Percentiles rank a stretch among this genome's conserved stretches.
These are phyloP conservation scores for Pandemis corylana DNA, from an alignment of 2,888 invertebrate species.

Conservation along the genomic window DNA sequence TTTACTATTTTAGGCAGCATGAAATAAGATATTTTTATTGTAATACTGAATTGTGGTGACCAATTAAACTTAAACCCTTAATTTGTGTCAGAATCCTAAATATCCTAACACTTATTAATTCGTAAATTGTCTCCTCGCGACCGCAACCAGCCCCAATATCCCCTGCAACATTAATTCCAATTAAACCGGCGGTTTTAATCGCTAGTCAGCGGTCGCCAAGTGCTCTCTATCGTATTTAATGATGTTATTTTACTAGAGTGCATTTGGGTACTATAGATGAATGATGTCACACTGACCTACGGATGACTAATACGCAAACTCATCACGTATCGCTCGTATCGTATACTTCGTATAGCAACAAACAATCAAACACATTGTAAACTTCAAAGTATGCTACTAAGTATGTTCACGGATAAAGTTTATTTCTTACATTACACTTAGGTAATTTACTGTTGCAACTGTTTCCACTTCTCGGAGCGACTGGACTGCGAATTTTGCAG, in stretches of 20 bases:
- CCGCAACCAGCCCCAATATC: constrained; percentile 20
- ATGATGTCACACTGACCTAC: constrained; percentile 52
- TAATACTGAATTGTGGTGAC: too few relatives aligned
- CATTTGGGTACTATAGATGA: constrained; percentile 50
- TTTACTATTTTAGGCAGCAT: too few relatives aligned
- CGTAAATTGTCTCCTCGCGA: constrained; percentile 22
- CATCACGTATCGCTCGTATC: background rate
- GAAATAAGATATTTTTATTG: too few relatives aligned
- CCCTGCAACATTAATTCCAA: constrained; percentile 35
- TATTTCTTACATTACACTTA: constrained; percentile 44
- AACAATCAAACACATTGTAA: constrained; percentile 9
- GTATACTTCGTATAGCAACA: background rate
- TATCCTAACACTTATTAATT: background rate
- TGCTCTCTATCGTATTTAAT: constrained; percentile 14
- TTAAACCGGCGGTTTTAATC: constrained; percentile 27
- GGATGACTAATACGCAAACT: constrained; percentile 58
- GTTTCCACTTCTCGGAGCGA: constrained; percentile 47
- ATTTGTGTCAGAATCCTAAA: background rate
- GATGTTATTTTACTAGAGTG: constrained; percentile 13
- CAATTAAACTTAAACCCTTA: background rate
- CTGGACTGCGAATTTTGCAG: constrained; percentile 53
- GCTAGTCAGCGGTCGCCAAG: constrained; percentile 21
- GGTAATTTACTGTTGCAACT: constrained; percentile 53
- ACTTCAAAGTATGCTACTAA: background rate
- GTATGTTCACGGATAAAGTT: constrained; percentile 46